Conservation (phyloP, 1,140 invertebrate species). For the Neoseiulus cucumeris region DNA sequence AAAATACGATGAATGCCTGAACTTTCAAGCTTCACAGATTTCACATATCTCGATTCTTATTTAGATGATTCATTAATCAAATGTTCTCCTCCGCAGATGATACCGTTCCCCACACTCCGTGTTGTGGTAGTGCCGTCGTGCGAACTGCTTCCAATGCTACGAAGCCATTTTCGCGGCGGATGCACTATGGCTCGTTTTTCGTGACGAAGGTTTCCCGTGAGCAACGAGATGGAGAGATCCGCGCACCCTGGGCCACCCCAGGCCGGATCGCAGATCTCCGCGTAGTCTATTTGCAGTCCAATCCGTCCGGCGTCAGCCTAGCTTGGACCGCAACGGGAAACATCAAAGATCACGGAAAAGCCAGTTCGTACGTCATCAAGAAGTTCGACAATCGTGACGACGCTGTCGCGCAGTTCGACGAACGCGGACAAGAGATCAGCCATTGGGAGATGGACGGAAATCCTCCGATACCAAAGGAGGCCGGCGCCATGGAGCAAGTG, state of each 20-base stretch:
- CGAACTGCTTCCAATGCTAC: neutral
- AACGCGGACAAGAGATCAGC: neutral
- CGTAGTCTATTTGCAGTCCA: constrained; percentile 1
- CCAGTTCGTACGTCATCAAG: neutral
- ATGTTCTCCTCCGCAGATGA: neutral
- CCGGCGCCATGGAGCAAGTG: neutral
- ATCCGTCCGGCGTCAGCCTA: neutral
- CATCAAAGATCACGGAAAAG: constrained; percentile 2
- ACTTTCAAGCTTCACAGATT: neutral
- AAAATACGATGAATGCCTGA: too few relatives aligned
- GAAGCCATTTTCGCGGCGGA: neutral
- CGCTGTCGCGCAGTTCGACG: constrained; percentile 4
- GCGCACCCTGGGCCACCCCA: neutral
- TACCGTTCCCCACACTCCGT: constrained; percentile 3
- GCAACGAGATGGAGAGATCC: neutral
- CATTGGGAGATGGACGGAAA: neutral
- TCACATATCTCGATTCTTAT: neutral
- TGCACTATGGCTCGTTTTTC: neutral
- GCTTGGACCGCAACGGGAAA: constrained; percentile 9
- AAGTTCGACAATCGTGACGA: constrained; percentile 2
- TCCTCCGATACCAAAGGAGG: neutral
- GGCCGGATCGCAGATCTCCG: neutral
- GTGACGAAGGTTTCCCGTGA: neutral
- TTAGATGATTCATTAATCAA: neutral
- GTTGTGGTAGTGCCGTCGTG: constrained; percentile 1